Base-by-base conservation (phyloP, 35 echinoderm and acorn worm genomes). In the Acanthaster planci region DNA sequence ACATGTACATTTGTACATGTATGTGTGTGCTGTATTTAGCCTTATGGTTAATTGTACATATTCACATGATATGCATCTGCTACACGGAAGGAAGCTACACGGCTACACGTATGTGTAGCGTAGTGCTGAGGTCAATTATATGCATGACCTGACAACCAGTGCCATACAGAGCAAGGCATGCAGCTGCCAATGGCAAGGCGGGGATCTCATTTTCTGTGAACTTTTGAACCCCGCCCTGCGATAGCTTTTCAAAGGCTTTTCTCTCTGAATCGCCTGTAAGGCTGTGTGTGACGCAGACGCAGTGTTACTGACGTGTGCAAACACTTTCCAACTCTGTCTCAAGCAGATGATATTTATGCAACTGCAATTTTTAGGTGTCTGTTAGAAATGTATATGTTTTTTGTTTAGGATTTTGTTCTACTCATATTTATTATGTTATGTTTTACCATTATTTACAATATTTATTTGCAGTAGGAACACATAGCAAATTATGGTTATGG, bases 231-330 rank as follows among this genome's bases (percentile, higher is more conserved):
- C 26, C 8, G 29, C 42, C 64, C 26, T 0, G 64, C 34, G 64
- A 72, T 72, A 72, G 64, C 64, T 34, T 72, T 72, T 72, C 64
- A 35, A 31, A 31, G 64, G 64, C 64, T 72, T 72, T 16, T 72
- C 64, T 72, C 23, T 72, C 8, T 68, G 64, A 23, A 47, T 47
- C 12, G 42, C 4, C 42, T 47, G 30, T 59, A n/a, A 26, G 19
- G 56, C 17, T 12, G 64, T 72, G 29, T 72, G 23, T 72, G 64
- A 31, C 64, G 64, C 64, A 35, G 64, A 26, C 64, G 22, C 21
- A 72, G 23, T 8, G 29, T 72, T 9, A 26, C 4, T 47, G 42
- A 47, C 64, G 64, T 72, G 64, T 26, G 64, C 64, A 31, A 35
- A 72, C 7, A 34, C 30, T 29, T 72, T 34, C 64, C 64, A 72